phyloP scores from a whole-genome alignment of 2,888 invertebrate genomes.

The Tanaodytes sp. region DNA sequence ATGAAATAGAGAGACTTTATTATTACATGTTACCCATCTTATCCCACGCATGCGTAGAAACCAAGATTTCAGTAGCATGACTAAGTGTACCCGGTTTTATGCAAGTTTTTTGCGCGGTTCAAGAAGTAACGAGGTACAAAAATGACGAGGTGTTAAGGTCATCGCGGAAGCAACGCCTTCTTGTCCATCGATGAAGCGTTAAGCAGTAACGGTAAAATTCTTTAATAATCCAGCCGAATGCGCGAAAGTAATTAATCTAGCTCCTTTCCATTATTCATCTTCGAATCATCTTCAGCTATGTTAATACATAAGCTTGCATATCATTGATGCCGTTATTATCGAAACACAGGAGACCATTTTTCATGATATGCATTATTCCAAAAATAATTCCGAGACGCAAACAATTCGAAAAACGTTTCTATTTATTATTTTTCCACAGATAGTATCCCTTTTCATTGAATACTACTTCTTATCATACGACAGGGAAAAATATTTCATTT shows the following conservation, averaged over 20 bases:
- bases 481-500: too few species aligned
- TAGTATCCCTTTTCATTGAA: too few species aligned
- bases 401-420: too few species aligned
- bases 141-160: slow-evolving; percentile 43
- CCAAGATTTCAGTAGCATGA: too few species aligned
- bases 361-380: too few species aligned
- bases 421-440: too few species aligned
- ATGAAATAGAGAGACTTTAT: too few species aligned
- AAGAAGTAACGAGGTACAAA: slow-evolving; percentile 29
- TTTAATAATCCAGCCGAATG: slow-evolving; percentile 40
- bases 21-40: too few species aligned
- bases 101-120: slow-evolving; percentile 7
- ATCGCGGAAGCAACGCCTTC: slow-evolving; percentile 51
- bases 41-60: too few species aligned
- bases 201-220: slow-evolving; percentile 48
- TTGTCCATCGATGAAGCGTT: slow-evolving; percentile 53
- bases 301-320: slow-evolving; percentile 18
- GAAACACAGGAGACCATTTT: slow-evolving; percentile 3
- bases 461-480: too few species aligned
- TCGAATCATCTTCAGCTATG: slow-evolving; percentile 20
- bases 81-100: too few species aligned
- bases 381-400: too few species aligned
- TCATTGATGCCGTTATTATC: slow-evolving; percentile 18
- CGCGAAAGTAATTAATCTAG: slow-evolving; percentile 42
- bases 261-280: slow-evolving; percentile 25